Conservation (phyloP, 2,888 invertebrate species). For the Pasiphila rectangulata region DNA sequence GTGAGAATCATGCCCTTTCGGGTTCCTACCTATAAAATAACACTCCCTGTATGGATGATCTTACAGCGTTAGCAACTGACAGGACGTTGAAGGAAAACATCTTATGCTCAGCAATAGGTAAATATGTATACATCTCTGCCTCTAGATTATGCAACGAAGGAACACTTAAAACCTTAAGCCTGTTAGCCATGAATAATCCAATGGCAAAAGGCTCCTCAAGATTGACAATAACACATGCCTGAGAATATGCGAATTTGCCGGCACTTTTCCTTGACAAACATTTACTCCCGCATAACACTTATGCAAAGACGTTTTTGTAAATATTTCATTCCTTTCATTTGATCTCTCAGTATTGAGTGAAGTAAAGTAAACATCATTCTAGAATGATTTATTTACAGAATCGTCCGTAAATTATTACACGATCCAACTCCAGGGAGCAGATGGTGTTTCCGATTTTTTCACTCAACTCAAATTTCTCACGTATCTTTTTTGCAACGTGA, state of each 20-base stretch:
- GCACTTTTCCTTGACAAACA: constrained; percentile 13
- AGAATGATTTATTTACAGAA: constrained; percentile 57
- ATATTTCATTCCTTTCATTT: constrained; percentile 26
- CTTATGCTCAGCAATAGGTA: no score
- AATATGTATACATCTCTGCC: no score
- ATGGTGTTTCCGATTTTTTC: constrained; percentile 60
- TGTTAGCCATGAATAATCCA: background rate
- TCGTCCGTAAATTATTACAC: constrained; percentile 50
- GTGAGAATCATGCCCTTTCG: no score
- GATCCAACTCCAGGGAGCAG: constrained; percentile 48
- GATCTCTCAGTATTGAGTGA: constrained; percentile 27
- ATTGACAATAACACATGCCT: background rate
- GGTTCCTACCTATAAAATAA: no score
- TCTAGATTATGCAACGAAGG: no score
- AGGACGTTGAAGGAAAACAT: no score
- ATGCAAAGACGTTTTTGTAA: constrained; percentile 23
- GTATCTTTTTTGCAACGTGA: constrained; percentile 39
- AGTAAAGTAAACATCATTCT: constrained; percentile 33
- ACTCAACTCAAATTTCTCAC: constrained; percentile 48
- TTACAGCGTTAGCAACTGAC: no score
- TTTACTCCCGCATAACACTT: constrained; percentile 19
- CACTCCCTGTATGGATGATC: no score
- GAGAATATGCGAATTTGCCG: constrained; percentile 1
- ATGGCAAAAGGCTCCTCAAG: background rate
- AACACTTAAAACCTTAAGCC: background rate